Conservation (phyloP, 2,888 invertebrate species). For the Drosophila melanosoma region DNA sequence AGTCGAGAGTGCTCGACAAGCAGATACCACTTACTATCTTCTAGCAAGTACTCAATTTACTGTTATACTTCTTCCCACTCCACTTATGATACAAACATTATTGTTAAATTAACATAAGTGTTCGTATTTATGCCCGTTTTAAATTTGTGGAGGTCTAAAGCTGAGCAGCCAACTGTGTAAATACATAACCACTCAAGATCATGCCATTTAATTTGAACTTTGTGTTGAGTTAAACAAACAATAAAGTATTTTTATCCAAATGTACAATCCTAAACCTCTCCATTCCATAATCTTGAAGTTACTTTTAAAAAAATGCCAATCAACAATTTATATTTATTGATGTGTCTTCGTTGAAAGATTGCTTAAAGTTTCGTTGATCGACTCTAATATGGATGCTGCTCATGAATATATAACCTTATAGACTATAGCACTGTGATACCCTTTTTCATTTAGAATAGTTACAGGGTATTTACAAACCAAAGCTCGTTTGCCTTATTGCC, state of each 20-base stretch:
- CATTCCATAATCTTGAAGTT: background rate
- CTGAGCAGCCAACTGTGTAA: background rate
- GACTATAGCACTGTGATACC: background rate
- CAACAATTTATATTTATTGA: background rate
- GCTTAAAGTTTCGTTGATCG: background rate
- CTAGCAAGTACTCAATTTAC: background rate
- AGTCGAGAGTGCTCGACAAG: background rate
- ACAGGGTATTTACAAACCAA: slow-evolving; percentile 2
- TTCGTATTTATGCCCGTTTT: background rate
- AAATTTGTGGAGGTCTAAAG: background rate
- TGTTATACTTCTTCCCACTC: background rate
- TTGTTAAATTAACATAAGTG: background rate
- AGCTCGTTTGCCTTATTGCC: slow-evolving; percentile 60
- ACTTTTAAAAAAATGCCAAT: background rate
- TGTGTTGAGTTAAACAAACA: background rate
- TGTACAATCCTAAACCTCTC: background rate
- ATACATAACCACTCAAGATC: background rate
- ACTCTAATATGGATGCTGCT: background rate
- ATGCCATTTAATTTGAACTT: background rate
- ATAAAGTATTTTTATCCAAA: background rate
- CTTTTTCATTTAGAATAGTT: background rate
- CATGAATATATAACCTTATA: background rate
- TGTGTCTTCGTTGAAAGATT: background rate
- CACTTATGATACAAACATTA: background rate
- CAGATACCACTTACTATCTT: background rate